Base-by-base conservation (phyloP, 2,797 vertebrate genomes). In the Spizella passerina region DNA sequence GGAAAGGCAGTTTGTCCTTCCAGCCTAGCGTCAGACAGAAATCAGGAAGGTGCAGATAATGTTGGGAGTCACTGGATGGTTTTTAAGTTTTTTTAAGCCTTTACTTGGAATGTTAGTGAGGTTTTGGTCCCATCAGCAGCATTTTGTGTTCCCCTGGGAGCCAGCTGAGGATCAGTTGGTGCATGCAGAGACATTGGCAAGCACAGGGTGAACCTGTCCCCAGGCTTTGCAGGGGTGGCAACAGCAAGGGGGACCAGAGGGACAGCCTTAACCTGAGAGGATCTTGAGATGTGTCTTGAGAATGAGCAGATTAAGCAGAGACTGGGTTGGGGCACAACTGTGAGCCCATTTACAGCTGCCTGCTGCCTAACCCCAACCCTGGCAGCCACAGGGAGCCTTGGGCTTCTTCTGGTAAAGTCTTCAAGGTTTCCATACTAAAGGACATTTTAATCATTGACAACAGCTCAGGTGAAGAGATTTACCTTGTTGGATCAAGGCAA, bases 341-440 rank as follows among this genome's bases (percentile, higher is more conserved):
- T 15, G 29, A 71, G 10, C 12, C 23, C 15, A 9, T 46, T 82
- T 47, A 20, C 7, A 70, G 56, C 32, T 72, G 49, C 15, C 39
- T 71, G 19, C 47, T 53, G 39, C 41, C 41, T 20, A 10, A 39
- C 20, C 29, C 41, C 29, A 47, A 2, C 13, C 20, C 57, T 8
- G 6, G 15, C 0, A 0, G 56, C 23, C 47, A 39, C 47, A 46
- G 34, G 5, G 20, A 63, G 12, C 49, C 19, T 39, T 19, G 14
- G 32, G 39, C 19, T 72, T 55, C 34, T 55, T 39, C 13, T 20
- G 29, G 12, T 32, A 55, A 82, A 32, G 3, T 64, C 24, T 39
- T 39, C 49, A 64, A 34, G 8, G 10, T 47, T 13, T 47, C 30
- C 41, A 30, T 14, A 7, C 10, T 47, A 30, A 41, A 56, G 24